A percentile compares a stretch with the other conserved stretches of the same genome.
phyloP scores from a whole-genome alignment of 1,140 invertebrate species.

The Drosophila lini region DNA sequence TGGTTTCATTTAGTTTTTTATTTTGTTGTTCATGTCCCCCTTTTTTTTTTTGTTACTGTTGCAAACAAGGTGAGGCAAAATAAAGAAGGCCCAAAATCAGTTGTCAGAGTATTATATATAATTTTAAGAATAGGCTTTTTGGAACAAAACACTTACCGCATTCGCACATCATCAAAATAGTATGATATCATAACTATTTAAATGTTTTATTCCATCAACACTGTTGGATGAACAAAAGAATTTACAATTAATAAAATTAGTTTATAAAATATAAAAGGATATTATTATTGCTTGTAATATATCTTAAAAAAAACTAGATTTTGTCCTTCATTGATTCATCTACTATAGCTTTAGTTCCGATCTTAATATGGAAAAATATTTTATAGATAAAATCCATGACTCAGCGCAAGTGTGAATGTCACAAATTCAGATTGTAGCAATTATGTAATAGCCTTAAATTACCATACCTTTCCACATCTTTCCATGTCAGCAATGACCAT shows the following conservation, averaged over 20 bases:
- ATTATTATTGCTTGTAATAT: neutral
- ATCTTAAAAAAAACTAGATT: neutral
- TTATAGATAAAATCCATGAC: neutral
- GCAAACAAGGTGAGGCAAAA: constrained; percentile 6
- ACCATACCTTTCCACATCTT: constrained; percentile 13
- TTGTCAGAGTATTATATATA: neutral
- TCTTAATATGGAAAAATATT: too few relatives aligned
- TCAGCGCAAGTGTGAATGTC: constrained; percentile 1
- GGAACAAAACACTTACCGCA: neutral
- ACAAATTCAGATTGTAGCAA: constrained; percentile 25
- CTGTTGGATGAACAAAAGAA: neutral
- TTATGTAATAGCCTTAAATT: constrained; percentile 27
- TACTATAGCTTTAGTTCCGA: neutral
- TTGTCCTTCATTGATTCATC: neutral
- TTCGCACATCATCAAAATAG: neutral
- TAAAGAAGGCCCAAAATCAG: neutral
- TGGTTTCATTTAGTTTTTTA: constrained; percentile 13
- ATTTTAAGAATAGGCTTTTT: neutral
- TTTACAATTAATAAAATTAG: neutral
- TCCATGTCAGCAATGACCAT: constrained; percentile 12
- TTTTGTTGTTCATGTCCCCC: neutral
- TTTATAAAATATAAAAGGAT: neutral
- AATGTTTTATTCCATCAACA: neutral
- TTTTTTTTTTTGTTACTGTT: neutral
- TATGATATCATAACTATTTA: neutral